Percentiles rank a stretch among this genome's conserved stretches.
These are phyloP conservation scores for Protonibea diacanthus DNA, from an alignment of 2,797 vertebrate genomes.

Conservation along the genomic window DNA sequence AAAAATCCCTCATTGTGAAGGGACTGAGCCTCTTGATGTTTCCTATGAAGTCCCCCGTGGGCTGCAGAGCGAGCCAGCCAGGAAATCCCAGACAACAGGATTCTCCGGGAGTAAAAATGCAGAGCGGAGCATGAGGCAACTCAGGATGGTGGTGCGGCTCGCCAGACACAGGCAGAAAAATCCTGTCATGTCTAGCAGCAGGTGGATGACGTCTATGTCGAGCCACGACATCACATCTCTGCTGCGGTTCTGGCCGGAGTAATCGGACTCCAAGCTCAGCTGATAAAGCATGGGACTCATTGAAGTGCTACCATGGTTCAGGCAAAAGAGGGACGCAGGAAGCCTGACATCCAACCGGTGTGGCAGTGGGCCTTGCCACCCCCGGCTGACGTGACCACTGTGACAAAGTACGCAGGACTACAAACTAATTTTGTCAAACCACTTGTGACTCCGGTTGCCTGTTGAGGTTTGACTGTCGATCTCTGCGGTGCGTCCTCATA, in stretches of 20 bases:
- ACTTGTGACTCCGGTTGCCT: no score
- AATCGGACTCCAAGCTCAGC: neutral
- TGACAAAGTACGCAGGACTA: no score
- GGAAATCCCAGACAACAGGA: constrained; percentile 63
- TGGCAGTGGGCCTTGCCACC: neutral
- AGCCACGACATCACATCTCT: neutral
- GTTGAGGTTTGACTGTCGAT: no score
- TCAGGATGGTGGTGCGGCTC: neutral
- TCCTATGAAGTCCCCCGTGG: constrained; percentile 34
- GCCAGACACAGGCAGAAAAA: constrained; percentile 12
- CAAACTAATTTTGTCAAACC: no score
- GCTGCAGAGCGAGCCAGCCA: constrained; percentile 40
- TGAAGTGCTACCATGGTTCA: neutral
- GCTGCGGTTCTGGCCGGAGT: neutral
- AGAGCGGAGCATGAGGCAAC: constrained; percentile 20
- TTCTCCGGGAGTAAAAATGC: constrained; percentile 30
- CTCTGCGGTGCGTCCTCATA: no score
- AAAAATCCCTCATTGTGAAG: constrained; percentile 40
- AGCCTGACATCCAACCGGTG: neutral
- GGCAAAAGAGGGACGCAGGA: neutral
- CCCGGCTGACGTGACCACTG: no score
- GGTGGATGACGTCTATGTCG: neutral
- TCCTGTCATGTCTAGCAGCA: constrained; percentile 1
- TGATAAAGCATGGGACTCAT: neutral
- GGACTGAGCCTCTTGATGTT: constrained; percentile 48